Conservation (phyloP, 2,113 vertebrate species). For the Seriola aureovittata region DNA sequence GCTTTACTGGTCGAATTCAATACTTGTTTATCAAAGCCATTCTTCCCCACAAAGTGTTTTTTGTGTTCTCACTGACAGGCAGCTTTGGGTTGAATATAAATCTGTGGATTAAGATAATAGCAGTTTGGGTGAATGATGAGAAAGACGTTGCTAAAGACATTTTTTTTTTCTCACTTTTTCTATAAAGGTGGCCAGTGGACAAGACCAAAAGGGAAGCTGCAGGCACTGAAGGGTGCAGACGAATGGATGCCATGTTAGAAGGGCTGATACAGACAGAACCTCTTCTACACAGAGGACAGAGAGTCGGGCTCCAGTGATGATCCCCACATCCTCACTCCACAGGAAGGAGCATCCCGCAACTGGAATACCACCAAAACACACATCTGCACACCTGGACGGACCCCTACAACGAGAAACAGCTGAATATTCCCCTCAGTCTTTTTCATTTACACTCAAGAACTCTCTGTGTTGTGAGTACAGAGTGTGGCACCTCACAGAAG, state of each 20-base stretch:
- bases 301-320: slow-evolving; percentile 66
- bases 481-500: slow-evolving; percentile 36
- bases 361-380: slow-evolving; percentile 49
- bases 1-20: slow-evolving; percentile 39
- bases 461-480: slow-evolving; percentile 11
- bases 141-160: slow-evolving; percentile 11
- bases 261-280: slow-evolving; percentile 46
- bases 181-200: slow-evolving; percentile 59
- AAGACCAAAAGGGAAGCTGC: slow-evolving; percentile 56
- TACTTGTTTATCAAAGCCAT: slow-evolving; percentile 46
- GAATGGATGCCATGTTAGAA: slow-evolving; percentile 63
- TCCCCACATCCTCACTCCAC: slow-evolving; percentile 46
- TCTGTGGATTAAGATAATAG: slow-evolving; percentile 17
- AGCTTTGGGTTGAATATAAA: slow-evolving; percentile 36
- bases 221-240: slow-evolving; percentile 61
- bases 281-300: slow-evolving; percentile 64
- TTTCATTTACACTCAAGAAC: slow-evolving; percentile 42
- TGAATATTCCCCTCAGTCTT: slow-evolving; percentile 19
- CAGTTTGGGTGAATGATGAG: slow-evolving; percentile 16
- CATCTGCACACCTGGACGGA: slow-evolving; percentile 53
- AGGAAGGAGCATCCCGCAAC: slow-evolving; percentile 60
- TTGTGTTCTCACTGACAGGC: slow-evolving; percentile 15
- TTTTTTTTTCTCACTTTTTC: slow-evolving; percentile 6
- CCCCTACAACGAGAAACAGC: slow-evolving; percentile 27
- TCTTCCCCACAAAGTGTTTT: slow-evolving; percentile 15